phyloP scores from a whole-genome alignment of 2,888 invertebrate species.

The Acanthosepion pharaonis region DNA sequence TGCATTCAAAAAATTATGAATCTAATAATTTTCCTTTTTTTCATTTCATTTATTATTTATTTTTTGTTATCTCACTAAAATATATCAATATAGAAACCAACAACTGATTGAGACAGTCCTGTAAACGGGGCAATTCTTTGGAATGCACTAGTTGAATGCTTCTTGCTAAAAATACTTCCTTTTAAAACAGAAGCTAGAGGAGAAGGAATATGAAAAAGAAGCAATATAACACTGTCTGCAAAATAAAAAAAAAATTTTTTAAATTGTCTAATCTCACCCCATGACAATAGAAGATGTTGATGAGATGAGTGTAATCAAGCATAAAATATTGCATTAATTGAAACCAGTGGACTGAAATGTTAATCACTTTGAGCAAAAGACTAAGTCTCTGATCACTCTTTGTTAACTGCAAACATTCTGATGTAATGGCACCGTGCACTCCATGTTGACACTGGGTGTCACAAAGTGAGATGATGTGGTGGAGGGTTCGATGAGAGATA shows the following conservation, averaged over 20 bases:
- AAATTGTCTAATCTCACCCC: not conserved
- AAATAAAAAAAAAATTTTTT: not conserved
- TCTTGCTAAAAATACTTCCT: not conserved
- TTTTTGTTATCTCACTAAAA: not conserved
- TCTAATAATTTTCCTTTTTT: not conserved
- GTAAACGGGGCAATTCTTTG: not conserved
- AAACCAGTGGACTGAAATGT: not conserved
- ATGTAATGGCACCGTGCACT: not conserved
- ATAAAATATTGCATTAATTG: slow-evolving; percentile 6
- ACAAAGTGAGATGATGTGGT: not conserved
- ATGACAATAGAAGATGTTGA: not conserved
- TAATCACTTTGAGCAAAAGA: slow-evolving; percentile 14
- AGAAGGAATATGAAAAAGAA: no score
- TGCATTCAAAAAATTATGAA: not conserved
- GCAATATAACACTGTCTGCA: no score
- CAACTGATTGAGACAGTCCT: not conserved
- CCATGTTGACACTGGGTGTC: not conserved
- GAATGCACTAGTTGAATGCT: not conserved
- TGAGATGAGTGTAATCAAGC: not conserved
- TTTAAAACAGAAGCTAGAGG: not conserved
- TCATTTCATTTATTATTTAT: not conserved
- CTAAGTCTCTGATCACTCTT: not conserved
- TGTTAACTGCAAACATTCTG: not conserved
- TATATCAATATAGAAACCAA: not conserved
- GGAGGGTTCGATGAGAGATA: not conserved